A percentile compares a stretch with the other conserved stretches of the same genome.
Evolutionary conservation across 2,888 invertebrate species (phyloP).

Genomic region (Apotomis turbidana): DNA sequence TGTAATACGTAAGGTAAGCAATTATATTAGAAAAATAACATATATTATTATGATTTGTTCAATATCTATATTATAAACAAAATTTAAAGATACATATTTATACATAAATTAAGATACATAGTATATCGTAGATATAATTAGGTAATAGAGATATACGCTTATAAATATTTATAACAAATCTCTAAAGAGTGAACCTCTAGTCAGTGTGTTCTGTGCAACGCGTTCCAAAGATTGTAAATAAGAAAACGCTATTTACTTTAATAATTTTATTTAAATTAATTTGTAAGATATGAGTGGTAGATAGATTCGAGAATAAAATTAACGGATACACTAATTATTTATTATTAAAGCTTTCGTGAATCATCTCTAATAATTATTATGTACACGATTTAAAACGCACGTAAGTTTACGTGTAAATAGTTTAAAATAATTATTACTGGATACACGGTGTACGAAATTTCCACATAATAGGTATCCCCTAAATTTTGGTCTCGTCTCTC

Average conservation of each 20-base stretch:
- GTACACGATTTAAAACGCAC: no score
- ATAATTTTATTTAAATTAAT: conserved; percentile 18
- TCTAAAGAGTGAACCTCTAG: conserved; percentile 76
- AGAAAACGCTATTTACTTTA: conserved; percentile 65
- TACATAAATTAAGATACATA: conserved; percentile 7
- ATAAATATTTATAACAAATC: conserved; percentile 45
- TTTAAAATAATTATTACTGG: no score
- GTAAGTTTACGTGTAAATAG: no score
- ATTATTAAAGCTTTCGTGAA: no score
- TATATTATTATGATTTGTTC: no score
- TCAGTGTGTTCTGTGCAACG: conserved; percentile 80
- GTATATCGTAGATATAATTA: neutral
- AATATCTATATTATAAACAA: neutral
- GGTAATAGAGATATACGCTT: conserved; percentile 39
- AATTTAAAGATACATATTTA: conserved; percentile 3
- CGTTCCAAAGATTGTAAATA: conserved; percentile 82
- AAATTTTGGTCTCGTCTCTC: no score
- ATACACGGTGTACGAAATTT: no score
- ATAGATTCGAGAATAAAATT: neutral
- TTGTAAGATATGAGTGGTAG: conserved; percentile 15
- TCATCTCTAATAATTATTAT: neutral
- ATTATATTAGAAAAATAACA: neutral
- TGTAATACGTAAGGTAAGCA: no score
- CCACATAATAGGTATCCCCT: no score
- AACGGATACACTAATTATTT: no score